Percentiles rank a stretch among this genome's conserved stretches.
Evolutionary conservation across 2,113 vertebrate genomes (phyloP).

Genomic region (Gavialis gangeticus): DNA sequence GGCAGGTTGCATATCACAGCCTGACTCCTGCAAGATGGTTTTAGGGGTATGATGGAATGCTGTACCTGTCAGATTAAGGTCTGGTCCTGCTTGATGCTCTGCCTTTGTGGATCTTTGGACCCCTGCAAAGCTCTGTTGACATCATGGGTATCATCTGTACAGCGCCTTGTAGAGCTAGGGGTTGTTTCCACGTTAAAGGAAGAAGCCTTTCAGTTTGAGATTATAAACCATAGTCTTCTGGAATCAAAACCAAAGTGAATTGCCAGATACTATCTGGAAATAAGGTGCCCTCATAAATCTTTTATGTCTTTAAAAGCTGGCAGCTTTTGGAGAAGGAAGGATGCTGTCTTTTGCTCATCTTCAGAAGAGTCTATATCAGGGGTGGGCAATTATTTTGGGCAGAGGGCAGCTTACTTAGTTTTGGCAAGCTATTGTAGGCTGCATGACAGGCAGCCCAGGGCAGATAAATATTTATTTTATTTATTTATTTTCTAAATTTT

Average conservation of each 20-base stretch:
- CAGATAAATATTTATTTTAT: too few relatives aligned
- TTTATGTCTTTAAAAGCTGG: neutral
- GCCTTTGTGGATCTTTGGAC: rapidly evolving
- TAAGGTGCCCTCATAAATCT: neutral
- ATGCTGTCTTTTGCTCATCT: neutral
- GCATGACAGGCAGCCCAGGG: too few relatives aligned
- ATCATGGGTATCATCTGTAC: neutral
- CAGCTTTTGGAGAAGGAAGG: neutral
- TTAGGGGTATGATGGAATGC: neutral
- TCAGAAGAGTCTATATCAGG: neutral
- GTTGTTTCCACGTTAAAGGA: neutral
- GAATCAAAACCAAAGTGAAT: neutral
- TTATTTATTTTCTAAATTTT: too few relatives aligned
- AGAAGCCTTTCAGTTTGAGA: neutral
- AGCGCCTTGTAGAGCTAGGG: too few relatives aligned
- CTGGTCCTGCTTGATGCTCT: rapidly evolving
- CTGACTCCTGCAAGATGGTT: neutral
- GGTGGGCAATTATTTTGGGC: too few relatives aligned
- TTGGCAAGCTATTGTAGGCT: too few relatives aligned
- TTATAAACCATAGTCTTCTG: neutral
- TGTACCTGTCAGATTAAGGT: rapidly evolving
- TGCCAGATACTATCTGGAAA: neutral
- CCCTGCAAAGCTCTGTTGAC: neutral
- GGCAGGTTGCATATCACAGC: neutral
- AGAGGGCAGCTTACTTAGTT: too few relatives aligned